Percentiles rank a stretch among this genome's conserved stretches.
Conservation (phyloP, 92 coral and sea anemone genomes). For the Siderastrea siderea region DNA sequence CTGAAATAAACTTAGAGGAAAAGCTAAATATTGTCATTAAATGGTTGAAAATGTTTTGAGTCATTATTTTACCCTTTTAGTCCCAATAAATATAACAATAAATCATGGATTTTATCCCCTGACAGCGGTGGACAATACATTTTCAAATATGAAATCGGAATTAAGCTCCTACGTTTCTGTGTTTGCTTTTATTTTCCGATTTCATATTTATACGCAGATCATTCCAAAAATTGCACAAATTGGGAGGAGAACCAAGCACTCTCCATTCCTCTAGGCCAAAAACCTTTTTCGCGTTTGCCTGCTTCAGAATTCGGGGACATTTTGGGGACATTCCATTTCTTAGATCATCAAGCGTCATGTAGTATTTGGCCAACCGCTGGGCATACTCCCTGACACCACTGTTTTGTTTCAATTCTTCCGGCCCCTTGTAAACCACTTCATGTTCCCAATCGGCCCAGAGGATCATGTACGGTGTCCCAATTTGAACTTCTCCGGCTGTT, state of each 20-base stretch:
- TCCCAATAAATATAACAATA: no score
- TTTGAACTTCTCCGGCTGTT: constrained; percentile 49
- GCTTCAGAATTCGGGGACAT: constrained; percentile 27
- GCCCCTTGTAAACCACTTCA: constrained; percentile 55
- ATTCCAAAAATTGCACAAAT: constrained; percentile 14
- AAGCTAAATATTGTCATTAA: no score
- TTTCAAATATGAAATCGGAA: no score
- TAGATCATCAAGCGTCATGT: constrained; percentile 47
- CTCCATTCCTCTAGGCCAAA: constrained; percentile 19
- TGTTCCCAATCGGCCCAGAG: constrained; percentile 68
- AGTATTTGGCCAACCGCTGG: constrained; percentile 41
- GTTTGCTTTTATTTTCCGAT: no score
- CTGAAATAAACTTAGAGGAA: no score
- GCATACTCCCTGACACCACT: constrained; percentile 21
- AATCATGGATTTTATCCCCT: no score
- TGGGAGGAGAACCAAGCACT: constrained; percentile 6
- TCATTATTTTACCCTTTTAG: no score
- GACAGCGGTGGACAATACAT: no score
- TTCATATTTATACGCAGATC: constrained; percentile 1
- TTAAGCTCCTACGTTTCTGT: no score
- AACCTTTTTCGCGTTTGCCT: not conserved
- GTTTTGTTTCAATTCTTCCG: constrained; percentile 17
- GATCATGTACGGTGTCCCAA: constrained; percentile 65
- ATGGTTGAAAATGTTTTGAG: no score
- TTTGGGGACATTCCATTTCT: constrained; percentile 25